Base-by-base conservation (phyloP, 2,113 vertebrate species). In the Chamaetylas fuelleborni region DNA sequence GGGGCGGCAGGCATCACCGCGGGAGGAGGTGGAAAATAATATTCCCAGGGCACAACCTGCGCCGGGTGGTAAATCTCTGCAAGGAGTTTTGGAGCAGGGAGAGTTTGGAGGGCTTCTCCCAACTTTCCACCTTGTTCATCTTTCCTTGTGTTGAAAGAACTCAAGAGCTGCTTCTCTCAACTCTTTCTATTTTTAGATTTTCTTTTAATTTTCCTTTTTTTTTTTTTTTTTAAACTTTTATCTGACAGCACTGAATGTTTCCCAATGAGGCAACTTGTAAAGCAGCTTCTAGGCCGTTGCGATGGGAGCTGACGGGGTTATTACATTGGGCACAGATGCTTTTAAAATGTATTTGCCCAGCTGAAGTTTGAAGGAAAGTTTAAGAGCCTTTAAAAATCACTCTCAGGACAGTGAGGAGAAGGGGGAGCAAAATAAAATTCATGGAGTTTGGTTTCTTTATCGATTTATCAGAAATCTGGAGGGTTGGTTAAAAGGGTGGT, bases 1-100 rank as follows among this genome's bases (percentile, higher is more conserved):
- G 53, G 71, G 54, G 69, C 11, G 7, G 51, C 42, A 26, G 82
- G 62, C 65, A 73, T 81, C 81, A 16, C 69, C 8, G 12, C 6
- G 34, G 74, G 26, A 66, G 93, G 95, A 95, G 22, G 88, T 60
- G 42, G 61, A 20, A 58, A 81, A 36, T 72, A 89, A 74, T 83
- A 91, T 93, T 97, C 79, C 77, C 82, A 47, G 80, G 74, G 93
- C 77, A 29, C 83, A 93, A 81, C 89, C 83, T 83, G 96, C 25
- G 53, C 88, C 86, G 88, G 58, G 90, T 88, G 95, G 83, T 81
- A 65, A 88, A 88, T 83, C 66, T 87, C 50, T 72, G 90, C 73
- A 5, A 53, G 79, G 80, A 78, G 87, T 71, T 86, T 42, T 66
- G 91, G 50, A 86, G 90, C 72, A 69, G 58, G 88, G 74, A 77